Evolutionary conservation across 64 coral and sea anemone genomes (phyloP).

Genomic region (Porites australiensis): DNA sequence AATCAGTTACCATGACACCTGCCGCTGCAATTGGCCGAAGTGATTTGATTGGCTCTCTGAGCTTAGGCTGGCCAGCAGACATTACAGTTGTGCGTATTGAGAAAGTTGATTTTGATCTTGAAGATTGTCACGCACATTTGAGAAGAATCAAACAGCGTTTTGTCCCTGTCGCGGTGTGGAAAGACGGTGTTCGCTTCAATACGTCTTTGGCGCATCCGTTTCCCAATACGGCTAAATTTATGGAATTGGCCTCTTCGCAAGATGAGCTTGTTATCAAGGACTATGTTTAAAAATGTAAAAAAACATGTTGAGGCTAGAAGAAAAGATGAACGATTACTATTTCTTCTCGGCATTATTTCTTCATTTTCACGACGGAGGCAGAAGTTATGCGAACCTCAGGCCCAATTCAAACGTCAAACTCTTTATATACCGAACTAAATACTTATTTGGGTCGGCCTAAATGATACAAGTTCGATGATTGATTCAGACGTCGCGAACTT

Average conservation of each 20-base stretch:
- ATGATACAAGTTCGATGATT: background rate
- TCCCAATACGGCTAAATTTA: constrained; percentile 34
- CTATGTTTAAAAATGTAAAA: background rate
- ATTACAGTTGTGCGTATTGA: constrained; percentile 69
- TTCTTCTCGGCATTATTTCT: background rate
- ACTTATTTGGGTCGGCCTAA: no score
- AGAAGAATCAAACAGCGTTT: constrained; percentile 53
- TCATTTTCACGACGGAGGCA: background rate
- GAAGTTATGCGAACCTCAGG: background rate
- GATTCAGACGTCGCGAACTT: background rate
- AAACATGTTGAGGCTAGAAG: background rate
- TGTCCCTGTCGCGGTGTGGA: constrained; percentile 81
- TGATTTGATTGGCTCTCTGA: constrained; percentile 66
- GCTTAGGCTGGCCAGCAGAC: constrained; percentile 45
- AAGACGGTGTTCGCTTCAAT: constrained; percentile 32
- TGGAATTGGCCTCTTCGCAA: background rate
- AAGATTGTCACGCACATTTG: constrained; percentile 80
- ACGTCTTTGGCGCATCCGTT: constrained; percentile 25
- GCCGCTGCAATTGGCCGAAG: constrained; percentile 72
- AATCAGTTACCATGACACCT: constrained; percentile 74
- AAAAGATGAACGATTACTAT: background rate
- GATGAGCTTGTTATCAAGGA: constrained; percentile 5
- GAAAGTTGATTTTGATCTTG: constrained; percentile 71
- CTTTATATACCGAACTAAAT: no score
- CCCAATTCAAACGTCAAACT: background rate